Conservation (phyloP, 2,113 vertebrate genomes). For the Phoenicopterus ruber region DNA sequence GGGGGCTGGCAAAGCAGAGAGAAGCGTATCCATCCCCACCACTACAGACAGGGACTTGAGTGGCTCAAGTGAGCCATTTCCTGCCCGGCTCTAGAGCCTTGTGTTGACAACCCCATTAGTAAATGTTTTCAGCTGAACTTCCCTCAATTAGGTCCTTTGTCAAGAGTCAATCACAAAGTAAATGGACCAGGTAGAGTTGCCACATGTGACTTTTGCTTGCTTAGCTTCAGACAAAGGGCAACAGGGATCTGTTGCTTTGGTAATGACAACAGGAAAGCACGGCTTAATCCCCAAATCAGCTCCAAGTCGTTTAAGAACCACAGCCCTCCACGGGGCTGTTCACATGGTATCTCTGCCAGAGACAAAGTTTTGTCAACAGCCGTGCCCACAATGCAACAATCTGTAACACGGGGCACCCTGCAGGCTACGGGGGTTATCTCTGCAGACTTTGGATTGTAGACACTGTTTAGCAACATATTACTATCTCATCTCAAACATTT, state of each 20-base stretch:
- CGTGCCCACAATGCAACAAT: background rate
- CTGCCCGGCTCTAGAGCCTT: background rate
- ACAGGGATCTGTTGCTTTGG: conserved; percentile 3
- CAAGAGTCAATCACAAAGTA: background rate
- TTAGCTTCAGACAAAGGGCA: conserved; percentile 50
- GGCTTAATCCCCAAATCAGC: conserved; percentile 52
- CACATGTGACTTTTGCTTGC: conserved; percentile 15
- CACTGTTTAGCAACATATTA: background rate
- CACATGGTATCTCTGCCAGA: background rate
- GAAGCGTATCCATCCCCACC: background rate
- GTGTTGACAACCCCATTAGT: background rate
- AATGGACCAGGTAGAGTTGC: background rate
- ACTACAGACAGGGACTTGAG: background rate
- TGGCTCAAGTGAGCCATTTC: background rate
- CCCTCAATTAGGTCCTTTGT: conserved; percentile 17
- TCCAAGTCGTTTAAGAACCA: background rate
- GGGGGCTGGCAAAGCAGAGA: background rate
- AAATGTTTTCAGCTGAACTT: background rate
- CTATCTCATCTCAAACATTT: background rate
- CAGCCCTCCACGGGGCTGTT: background rate
- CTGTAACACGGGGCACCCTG: background rate
- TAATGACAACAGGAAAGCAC: conserved; percentile 56
- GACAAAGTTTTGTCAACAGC: background rate
- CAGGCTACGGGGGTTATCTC: background rate
- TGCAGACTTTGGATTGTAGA: background rate